Evolutionary conservation across 2,888 invertebrate species (phyloP).

Genomic region (Dichetophora obliterata): DNA sequence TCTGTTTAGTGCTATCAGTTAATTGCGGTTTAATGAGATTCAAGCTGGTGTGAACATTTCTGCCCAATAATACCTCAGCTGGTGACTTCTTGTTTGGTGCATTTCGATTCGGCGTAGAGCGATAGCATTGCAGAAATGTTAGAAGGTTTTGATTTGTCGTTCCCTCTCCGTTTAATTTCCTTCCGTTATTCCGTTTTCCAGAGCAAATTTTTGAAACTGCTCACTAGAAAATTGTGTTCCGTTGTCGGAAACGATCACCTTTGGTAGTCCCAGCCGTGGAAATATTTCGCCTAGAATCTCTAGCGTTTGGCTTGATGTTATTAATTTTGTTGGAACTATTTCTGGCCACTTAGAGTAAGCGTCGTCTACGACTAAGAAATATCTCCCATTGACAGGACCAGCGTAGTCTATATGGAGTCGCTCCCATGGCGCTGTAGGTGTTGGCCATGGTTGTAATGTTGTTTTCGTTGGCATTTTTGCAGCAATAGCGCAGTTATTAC

Average conservation of each 20-base stretch:
- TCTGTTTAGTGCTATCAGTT: background rate
- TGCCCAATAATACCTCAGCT: conserved; percentile 46
- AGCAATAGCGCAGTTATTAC: conserved; percentile 52
- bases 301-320: conserved; percentile 43
- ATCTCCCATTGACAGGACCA: conserved; percentile 51
- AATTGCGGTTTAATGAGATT: conserved; percentile 43
- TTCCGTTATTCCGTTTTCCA: conserved; percentile 38
- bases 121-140: conserved; percentile 46
- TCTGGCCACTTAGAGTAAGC: conserved; percentile 68
- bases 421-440: conserved; percentile 58
- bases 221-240: conserved; percentile 40
- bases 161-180: conserved; percentile 45
- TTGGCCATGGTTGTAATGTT: conserved; percentile 49
- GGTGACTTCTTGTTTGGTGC: conserved; percentile 44
- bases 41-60: conserved; percentile 42
- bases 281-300: conserved; percentile 46
- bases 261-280: conserved; percentile 46
- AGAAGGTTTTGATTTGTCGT: conserved; percentile 41
- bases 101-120: conserved; percentile 48
- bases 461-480: conserved; percentile 55
- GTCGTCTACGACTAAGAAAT: conserved; percentile 64
- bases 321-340: conserved; percentile 52
- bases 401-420: conserved; percentile 69
- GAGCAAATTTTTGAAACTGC: conserved; percentile 34
- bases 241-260: conserved; percentile 37